phyloP scores from a whole-genome alignment of 2,888 invertebrate genomes.

The Agrochola circellaris region DNA sequence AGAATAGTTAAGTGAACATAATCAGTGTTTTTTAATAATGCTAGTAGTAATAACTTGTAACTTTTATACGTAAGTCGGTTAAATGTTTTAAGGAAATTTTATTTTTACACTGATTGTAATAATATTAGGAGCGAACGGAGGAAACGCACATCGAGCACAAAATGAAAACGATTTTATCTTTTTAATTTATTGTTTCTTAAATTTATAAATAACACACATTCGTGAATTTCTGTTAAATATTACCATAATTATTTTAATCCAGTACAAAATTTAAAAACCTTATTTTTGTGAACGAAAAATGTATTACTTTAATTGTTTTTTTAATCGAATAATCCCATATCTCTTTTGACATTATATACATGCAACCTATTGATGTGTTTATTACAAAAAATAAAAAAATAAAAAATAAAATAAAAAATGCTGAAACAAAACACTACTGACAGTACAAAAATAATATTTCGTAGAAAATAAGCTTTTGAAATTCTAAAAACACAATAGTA shows the following conservation, averaged over 20 bases:
- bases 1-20: conserved; percentile 65
- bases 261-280: conserved; percentile 29
- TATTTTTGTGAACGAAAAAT: conserved; percentile 17
- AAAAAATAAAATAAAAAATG: conserved; percentile 44
- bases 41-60: conserved; percentile 73
- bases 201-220: not conserved
- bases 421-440: conserved; percentile 51
- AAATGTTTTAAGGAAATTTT: conserved; percentile 81
- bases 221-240: conserved; percentile 10
- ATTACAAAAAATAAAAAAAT: conserved; percentile 53
- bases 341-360: conserved; percentile 67
- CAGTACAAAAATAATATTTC: conserved; percentile 77
- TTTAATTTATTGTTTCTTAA: conserved; percentile 28
- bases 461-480: conserved; percentile 72
- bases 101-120: conserved; percentile 85
- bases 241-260: conserved; percentile 19
- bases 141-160: conserved; percentile 82
- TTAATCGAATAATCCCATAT: conserved; percentile 67
- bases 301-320: conserved; percentile 33
- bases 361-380: conserved; percentile 58
- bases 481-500: conserved; percentile 17
- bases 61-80: conserved; percentile 85
- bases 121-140: conserved; percentile 71
- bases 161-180: conserved; percentile 49
- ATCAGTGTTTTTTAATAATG: conserved; percentile 73